Base-by-base conservation (phyloP, 2,113 vertebrate genomes). In the Butastur rufipennis region DNA sequence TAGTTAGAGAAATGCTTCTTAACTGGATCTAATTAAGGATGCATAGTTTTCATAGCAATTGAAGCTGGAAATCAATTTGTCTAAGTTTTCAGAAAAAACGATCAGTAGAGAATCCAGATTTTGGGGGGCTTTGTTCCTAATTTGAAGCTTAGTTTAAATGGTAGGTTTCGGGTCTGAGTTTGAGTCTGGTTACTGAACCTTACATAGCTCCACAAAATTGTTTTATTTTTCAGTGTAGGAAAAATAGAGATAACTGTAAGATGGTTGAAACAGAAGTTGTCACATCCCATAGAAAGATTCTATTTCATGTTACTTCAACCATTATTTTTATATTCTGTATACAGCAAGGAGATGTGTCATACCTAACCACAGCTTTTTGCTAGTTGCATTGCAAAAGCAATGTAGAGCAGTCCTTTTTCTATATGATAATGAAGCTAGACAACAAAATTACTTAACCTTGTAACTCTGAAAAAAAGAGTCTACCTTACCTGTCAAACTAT, bases 361-460 rank as follows among this genome's bases (percentile, higher is more conserved):
- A 62, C 53, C 38, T 67, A 62, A 66, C 5, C 59, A 66, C 36
- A 89, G 42, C 6, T 75, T 40, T 56, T 89, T 85, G 31, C 78
- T 88, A n/a, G 20, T 61, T 93, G 53, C 18, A 23, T 50, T 77
- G 63, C 58, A 86, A 53, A 34, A 56, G 43, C 47, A 55, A 29
- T 22, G 26, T 38, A 52, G 52, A 93, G 26, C 40, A 32, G 22
- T 80, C 70, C 47, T 21, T 87, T 83, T 91, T 50, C 77, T 40
- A 6, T 55, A 40, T 38, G 27, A 56, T 78, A 84, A 91, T 84
- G 13, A 87, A 43, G 65, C 56, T 42, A 65, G 74, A 89, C 66
- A 95, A 93, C 43, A 92, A 55, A 96, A 90, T 94, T 77, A 36
- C 50, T 95, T 73, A 67, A 84, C 70, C 45, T 55, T 88, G 21